phyloP scores from a whole-genome alignment of 2,797 vertebrate species.

The Choloepus didactylus region DNA sequence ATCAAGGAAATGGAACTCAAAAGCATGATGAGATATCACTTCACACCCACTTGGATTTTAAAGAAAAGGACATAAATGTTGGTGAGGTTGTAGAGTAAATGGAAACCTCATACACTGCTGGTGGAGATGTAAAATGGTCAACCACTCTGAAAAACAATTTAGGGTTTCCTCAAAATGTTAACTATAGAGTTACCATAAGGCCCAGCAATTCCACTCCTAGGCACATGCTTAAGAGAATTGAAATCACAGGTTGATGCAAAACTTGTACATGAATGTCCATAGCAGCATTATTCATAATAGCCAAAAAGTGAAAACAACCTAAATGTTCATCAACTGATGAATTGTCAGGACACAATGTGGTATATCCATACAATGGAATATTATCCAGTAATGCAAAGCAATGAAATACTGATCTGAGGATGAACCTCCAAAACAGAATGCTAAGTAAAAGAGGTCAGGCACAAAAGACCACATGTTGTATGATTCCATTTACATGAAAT shows the following conservation, averaged over 20 bases:
- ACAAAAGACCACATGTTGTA: background rate
- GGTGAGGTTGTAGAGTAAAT: background rate
- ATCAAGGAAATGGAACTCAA: too few species aligned
- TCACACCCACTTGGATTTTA: background rate
- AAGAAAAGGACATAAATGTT: background rate
- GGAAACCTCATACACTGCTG: background rate
- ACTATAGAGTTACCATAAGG: background rate
- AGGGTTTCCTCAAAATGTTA: background rate
- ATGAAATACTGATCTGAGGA: background rate
- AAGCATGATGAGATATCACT: background rate
- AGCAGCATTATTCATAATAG: background rate
- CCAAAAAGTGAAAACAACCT: background rate
- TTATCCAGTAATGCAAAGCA: background rate
- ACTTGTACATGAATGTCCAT: background rate
- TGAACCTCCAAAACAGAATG: background rate
- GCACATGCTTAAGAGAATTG: background rate
- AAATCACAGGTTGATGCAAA: constrained; percentile 11
- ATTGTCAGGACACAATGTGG: background rate
- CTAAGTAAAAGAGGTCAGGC: background rate
- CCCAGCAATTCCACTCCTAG: background rate
- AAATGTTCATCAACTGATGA: constrained; percentile 29
- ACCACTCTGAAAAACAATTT: background rate
- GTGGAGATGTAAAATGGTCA: background rate
- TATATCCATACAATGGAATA: background rate
- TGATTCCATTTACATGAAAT: background rate